Evolutionary conservation across 2,888 invertebrate species (phyloP), one percentile per base, ranked within the genome.

Genomic region (Athalia cordata): DNA sequence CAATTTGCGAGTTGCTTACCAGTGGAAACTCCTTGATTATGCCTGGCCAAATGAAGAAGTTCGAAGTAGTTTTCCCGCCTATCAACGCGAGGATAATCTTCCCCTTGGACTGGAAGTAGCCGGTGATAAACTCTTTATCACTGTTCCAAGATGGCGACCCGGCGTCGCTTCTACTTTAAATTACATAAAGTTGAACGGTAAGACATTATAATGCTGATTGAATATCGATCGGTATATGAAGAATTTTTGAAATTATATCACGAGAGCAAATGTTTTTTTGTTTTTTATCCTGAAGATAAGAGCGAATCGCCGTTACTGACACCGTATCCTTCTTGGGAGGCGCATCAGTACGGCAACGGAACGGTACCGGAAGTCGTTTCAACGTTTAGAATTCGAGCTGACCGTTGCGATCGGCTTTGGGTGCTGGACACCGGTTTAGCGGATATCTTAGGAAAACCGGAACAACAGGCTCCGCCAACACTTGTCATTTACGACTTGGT

Each of bases 301-400:
- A 92, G 92, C 0, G 93, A 92, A 78, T 94, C 95, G 5, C 96
- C 96, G 0, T 91, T 92, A 59, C 89, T 96, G 78, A 94, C 91
- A n/a, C 96, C 96, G 0, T 96, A 94, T 84, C 96, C 96, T 0
- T 94, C 93, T 83, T 96, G 96, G 96, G 93, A 94, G 79, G 94
- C 95, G 0, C 96, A 96, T 85, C 93, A 94, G 64, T 92, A 90
- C 61, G 88, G 86, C 3, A 90, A 88, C 7, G 90, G 90, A 0
- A 90, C 89, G n/a, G 92, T 92, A 0, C 93, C 94, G 1, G 95
- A 95, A 87, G 93, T 96, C 72, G 92, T 95, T 0, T 95, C 95
- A 0, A 94, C 95, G 0, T 95, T 95, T 89, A 91, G 95, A 6
- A 91, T 95, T 2, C 92, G 95, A 0, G 95, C 95, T 0, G 96